Conservation (phyloP, 1,140 invertebrate genomes). For the Holotrichia oblita region DNA sequence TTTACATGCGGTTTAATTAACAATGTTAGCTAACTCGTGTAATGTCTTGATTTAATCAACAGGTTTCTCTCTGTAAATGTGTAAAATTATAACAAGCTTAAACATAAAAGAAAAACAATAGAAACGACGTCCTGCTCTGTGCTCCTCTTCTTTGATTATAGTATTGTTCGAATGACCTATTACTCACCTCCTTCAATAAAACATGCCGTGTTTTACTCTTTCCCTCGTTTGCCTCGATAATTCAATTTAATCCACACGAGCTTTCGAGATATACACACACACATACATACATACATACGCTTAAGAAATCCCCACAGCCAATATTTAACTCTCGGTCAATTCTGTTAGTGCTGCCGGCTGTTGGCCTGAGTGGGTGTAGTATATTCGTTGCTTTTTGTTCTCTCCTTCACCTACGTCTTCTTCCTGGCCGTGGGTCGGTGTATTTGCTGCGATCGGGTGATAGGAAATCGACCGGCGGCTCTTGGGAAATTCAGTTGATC, state of each 20-base stretch:
- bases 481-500: slow-evolving; percentile 28
- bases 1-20: too few relatives aligned
- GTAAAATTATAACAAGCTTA: not conserved
- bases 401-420: too few relatives aligned
- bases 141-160: not conserved
- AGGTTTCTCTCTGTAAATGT: too few relatives aligned
- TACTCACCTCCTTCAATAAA: too few relatives aligned
- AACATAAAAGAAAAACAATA: too few relatives aligned
- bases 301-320: slow-evolving; percentile 25
- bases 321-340: slow-evolving; percentile 26
- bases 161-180: not conserved
- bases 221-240: not conserved
- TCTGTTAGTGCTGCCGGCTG: not conserved
- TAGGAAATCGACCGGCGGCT: slow-evolving; percentile 23
- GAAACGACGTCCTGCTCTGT: too few relatives aligned
- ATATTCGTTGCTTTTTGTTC: slow-evolving; percentile 19
- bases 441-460: slow-evolving; percentile 27
- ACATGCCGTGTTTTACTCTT: not conserved
- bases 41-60: too few relatives aligned
- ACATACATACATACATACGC: not conserved
- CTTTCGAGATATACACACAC: not conserved
- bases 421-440: too few relatives aligned
- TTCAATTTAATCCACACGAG: not conserved
- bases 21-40: too few relatives aligned
- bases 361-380: not conserved